Evolutionary conservation across 2,888 invertebrate species (phyloP).

Genomic region (Epirrhoe alternata): DNA sequence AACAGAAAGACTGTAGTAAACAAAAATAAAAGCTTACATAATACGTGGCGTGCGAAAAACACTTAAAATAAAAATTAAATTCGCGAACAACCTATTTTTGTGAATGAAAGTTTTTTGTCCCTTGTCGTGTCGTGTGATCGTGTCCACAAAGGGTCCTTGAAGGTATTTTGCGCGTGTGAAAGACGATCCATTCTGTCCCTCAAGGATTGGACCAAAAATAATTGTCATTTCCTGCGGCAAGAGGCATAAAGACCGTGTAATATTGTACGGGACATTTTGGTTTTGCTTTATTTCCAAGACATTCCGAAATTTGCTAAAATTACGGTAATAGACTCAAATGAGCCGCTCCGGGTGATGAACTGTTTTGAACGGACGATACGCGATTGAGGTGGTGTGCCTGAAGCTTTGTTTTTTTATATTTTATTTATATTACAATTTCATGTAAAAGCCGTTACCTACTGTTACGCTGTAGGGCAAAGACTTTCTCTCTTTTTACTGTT

Average conservation of each 20-base stretch:
- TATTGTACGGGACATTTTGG: slow-evolving; percentile 41
- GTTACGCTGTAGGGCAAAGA: not conserved
- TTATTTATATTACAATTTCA: not conserved
- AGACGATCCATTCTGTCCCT: slow-evolving; percentile 74
- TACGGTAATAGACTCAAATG: slow-evolving; percentile 57
- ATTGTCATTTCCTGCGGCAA: slow-evolving; percentile 85
- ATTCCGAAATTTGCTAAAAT: slow-evolving; percentile 59
- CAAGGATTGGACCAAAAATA: slow-evolving; percentile 79
- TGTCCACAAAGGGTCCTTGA: slow-evolving; percentile 74
- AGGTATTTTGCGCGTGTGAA: slow-evolving; percentile 83
- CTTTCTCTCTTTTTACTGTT: not conserved
- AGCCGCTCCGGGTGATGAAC: slow-evolving; percentile 54
- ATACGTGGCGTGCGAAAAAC: slow-evolving; percentile 28
- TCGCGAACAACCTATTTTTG: slow-evolving; percentile 82
- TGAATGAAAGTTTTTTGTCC: slow-evolving; percentile 80
- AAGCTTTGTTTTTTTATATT: slow-evolving; percentile 8
- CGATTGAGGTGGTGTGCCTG: slow-evolving; percentile 29
- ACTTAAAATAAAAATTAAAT: slow-evolving; percentile 48
- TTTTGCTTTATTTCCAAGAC: slow-evolving; percentile 48
- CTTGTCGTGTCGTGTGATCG: slow-evolving; percentile 51
- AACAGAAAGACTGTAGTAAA: not conserved
- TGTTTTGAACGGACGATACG: slow-evolving; percentile 31
- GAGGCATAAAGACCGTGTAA: slow-evolving; percentile 54
- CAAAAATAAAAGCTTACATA: slow-evolving; percentile 23
- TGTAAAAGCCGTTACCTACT: not conserved